phyloP scores from a whole-genome alignment of 2,888 invertebrate species.

The Tetheella fluctuosa region DNA sequence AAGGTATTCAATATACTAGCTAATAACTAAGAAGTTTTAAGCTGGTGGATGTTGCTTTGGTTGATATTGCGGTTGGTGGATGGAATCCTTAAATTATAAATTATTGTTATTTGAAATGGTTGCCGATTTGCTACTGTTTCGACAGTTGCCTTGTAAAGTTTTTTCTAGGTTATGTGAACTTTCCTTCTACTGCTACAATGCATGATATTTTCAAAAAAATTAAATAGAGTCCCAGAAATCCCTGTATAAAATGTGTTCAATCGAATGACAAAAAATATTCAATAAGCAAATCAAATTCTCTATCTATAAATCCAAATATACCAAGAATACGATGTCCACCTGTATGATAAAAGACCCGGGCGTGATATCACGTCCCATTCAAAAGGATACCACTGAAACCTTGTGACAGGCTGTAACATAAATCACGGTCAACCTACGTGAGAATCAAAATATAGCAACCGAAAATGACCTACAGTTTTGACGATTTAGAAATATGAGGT shows the following conservation, averaged over 20 bases:
- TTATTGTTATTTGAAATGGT: too few relatives aligned
- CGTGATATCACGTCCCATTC: constrained; percentile 42
- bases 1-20: not conserved
- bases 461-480: constrained; percentile 54
- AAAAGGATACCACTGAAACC: constrained; percentile 37
- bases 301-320: constrained; percentile 26
- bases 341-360: constrained; percentile 40
- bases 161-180: too few relatives aligned
- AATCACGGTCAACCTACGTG: constrained; percentile 54
- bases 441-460: constrained; percentile 40
- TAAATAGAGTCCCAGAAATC: not conserved
- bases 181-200: too few relatives aligned
- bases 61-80: too few relatives aligned
- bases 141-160: too few relatives aligned
- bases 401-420: constrained; percentile 46
- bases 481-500: constrained; percentile 27
- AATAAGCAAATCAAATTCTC: constrained; percentile 12
- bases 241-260: not conserved
- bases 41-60: too few relatives aligned
- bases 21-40: too few relatives aligned
- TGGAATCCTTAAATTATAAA: too few relatives aligned
- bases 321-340: constrained; percentile 37
- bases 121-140: too few relatives aligned
- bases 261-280: not conserved
- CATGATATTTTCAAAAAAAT: too few relatives aligned